Evolutionary conservation across 2,888 invertebrate genomes (phyloP), one percentile per base, ranked within the genome.

Genomic region (Plutella xylostella): DNA sequence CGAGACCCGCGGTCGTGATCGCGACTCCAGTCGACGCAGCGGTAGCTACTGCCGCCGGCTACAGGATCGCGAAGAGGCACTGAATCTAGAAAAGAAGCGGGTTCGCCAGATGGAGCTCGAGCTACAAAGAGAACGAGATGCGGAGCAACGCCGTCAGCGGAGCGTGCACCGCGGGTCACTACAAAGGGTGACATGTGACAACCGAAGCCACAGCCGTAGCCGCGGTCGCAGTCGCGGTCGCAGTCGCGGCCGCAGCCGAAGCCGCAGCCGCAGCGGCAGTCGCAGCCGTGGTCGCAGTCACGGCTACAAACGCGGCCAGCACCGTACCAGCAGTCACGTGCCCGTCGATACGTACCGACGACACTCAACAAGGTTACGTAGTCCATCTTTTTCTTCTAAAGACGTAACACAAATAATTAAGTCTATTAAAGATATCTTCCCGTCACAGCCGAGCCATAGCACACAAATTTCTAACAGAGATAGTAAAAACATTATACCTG

Each of bases 331-430:
- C 34, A 18, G 20, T 18, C 31, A n/a, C n/a, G n/a, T 11, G 19
- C n/a, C 15, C n/a, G 30, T n/a, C 18, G 39, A 6, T 4, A 14
- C 14, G 31, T 20, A 18, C 14, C 15, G 12, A 30, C 14, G n/a
- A 19, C 31, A 14, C 3, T 3, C 20, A 33, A n/a, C 9, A 42
- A 48, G 46, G 46, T 49, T 45, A 45, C 11, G 33, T 46, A 47
- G 43, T 28, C 49, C 49, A 33, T 19, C 45, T 37, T 47, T 47
- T 38, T 37, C 47, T 21, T n/a, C 43, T 41, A 42, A 45, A 19
- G 45, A 49, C 20, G 28, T 49, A 3, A 14, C 40, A 2, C 25
- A 49, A 30, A 47, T 47, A 28, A 45, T 49, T 12, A 34, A 45
- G 20, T 33, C 43, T 37, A 43, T 49, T 15, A 47, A 49, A 41